Conservation (phyloP, 2,888 invertebrate genomes). For the Pantelozetes paolii region DNA sequence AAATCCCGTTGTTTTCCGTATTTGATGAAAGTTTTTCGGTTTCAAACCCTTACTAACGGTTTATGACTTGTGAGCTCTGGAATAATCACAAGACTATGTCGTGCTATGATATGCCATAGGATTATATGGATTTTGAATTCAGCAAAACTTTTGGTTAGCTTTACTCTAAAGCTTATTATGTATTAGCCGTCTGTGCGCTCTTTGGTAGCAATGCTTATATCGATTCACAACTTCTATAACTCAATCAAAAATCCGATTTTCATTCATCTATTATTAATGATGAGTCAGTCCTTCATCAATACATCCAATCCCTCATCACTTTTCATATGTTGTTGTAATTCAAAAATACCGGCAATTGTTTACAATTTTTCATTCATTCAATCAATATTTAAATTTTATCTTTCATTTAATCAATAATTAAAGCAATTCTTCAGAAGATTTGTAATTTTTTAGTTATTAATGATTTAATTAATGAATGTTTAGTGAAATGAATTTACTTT, state of each 20-base stretch:
- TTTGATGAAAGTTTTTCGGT: slow-evolving; percentile 20
- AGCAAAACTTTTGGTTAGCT: slow-evolving; percentile 27
- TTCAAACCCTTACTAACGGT: slow-evolving; percentile 15
- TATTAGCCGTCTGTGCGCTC: background rate
- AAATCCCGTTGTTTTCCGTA: slow-evolving; percentile 27
- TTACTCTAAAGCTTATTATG: slow-evolving; percentile 23
- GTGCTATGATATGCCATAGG: slow-evolving; percentile 8
- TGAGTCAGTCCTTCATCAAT: slow-evolving; percentile 17
- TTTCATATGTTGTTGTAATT: background rate
- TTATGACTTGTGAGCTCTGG: slow-evolving; percentile 16
- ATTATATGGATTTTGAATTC: slow-evolving; percentile 35
- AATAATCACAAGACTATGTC: slow-evolving; percentile 6
- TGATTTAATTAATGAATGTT: too few species aligned
- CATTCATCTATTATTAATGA: slow-evolving; percentile 28
- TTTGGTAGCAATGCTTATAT: background rate
- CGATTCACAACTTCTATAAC: slow-evolving; percentile 21
- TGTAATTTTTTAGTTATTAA: too few species aligned
- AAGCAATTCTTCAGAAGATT: background rate
- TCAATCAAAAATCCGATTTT: slow-evolving; percentile 32
- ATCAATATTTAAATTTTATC: too few species aligned
- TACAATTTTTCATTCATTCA: too few species aligned
- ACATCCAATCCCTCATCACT: background rate
- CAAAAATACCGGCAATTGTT: too few species aligned
- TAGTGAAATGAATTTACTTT: background rate
- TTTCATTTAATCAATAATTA: background rate